Conservation (phyloP, 2,888 invertebrate species). For the Chrysodeixis includens region DNA sequence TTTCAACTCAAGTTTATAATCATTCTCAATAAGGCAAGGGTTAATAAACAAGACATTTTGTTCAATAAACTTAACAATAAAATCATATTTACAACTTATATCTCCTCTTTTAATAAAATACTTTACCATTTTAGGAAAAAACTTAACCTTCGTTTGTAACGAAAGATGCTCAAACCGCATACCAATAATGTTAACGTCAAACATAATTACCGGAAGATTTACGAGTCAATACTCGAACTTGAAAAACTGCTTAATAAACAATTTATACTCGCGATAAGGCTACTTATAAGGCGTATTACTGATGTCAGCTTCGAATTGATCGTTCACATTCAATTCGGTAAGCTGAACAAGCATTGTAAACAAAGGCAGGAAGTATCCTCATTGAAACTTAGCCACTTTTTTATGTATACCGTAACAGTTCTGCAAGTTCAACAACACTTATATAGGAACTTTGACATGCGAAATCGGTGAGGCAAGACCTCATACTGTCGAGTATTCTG, state of each 20-base stretch:
- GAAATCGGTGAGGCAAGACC: slow-evolving; percentile 33
- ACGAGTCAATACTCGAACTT: slow-evolving; percentile 15
- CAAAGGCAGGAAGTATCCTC: slow-evolving; percentile 74
- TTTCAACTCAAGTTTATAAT: neutral
- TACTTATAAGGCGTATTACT: slow-evolving; percentile 58
- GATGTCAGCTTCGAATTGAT: slow-evolving; percentile 42
- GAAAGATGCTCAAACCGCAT: neutral
- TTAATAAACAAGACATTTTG: no score
- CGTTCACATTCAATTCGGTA: slow-evolving; percentile 62
- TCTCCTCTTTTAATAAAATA: neutral
- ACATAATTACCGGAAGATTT: slow-evolving; percentile 19
- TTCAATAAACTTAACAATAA: neutral
- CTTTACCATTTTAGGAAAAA: neutral
- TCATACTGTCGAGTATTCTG: slow-evolving; percentile 20
- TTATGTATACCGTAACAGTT: slow-evolving; percentile 48
- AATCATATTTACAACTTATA: neutral
- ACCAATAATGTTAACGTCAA: slow-evolving; percentile 10
- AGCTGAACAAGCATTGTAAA: slow-evolving; percentile 64
- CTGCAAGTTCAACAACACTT: slow-evolving; percentile 59
- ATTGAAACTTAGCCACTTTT: slow-evolving; percentile 50
- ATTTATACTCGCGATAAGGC: slow-evolving; percentile 42
- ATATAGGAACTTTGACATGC: slow-evolving; percentile 51
- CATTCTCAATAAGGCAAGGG: no score
- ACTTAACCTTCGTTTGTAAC: neutral
- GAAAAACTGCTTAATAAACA: slow-evolving; percentile 45